Evolutionary conservation across 2,113 vertebrate species (phyloP), one percentile per base, ranked within the genome.

Genomic region (Sceloporus tristichus): DNA sequence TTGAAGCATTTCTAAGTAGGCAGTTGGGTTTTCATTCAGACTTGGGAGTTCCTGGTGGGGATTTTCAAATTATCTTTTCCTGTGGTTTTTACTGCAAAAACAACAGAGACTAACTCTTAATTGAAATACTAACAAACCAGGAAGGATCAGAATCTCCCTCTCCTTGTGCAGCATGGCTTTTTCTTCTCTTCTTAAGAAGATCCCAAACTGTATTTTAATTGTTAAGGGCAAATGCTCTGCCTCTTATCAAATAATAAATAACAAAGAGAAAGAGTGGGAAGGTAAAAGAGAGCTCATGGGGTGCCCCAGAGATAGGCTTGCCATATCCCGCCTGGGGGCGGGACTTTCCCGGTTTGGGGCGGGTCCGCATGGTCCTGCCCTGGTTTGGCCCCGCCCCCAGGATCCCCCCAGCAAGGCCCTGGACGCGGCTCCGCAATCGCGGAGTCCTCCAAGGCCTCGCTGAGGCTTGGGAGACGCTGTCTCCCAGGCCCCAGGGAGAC

Each of bases 1-100:
- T 75, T 71, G 70, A 75, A 75, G 27, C n/a, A 42, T 59, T 76
- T 87, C 70, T 65, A 82, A 87, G 59, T 48, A 65, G 54, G 21
- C 40, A 53, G 19, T 76, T 87, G 79, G 18, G 79, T 75, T 65
- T 82, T 75, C 65, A n/a, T 66, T 82, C 86, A 76, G 79, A 75
- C 11, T 75, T 82, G 19, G 79, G 71, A 82, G 40, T 40, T 87
- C 70, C 71, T 76, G 38, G 11, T 82, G 38, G 70, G 71, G 54
- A 62, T 53, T 19, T 87, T 82, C 70, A 82, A 74, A 82, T 75
- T 62, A 82, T 75, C 70, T 10, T 82, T 87, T 82, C 79, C 71
- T 76, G 14, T 75, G 79, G 79, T 87, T 87, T 62, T 87, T 82
- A 82, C 18, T 87, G 79, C 79, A 82, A 75, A 42, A 74, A 62